Conservation (phyloP, 2,113 vertebrate species). For the Pongo abelii region DNA sequence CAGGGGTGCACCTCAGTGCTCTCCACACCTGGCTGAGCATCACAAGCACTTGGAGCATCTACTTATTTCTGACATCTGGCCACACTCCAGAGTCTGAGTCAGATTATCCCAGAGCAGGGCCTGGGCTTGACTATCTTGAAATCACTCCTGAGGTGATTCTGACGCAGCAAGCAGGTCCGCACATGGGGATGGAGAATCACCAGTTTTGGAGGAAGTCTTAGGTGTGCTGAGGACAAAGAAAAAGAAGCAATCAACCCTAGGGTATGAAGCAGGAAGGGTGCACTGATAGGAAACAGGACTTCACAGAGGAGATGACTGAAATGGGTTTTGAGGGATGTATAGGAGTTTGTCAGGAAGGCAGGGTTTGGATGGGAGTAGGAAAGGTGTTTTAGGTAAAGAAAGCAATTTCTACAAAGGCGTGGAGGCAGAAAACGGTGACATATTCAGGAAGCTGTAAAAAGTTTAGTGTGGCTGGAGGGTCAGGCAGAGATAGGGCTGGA, state of each 20-base stretch:
- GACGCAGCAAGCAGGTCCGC: neutral
- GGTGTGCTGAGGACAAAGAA: neutral
- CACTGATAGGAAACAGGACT: neutral
- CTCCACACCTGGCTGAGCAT: neutral
- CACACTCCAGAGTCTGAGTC: neutral
- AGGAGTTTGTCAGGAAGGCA: conserved; percentile 13
- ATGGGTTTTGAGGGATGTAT: neutral
- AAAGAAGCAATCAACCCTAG: neutral
- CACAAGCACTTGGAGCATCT: neutral
- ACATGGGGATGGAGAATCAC: neutral
- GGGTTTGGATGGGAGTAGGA: neutral
- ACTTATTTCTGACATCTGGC: neutral
- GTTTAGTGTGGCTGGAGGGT: neutral
- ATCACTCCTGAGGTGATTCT: neutral
- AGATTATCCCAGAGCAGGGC: neutral
- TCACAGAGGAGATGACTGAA: neutral
- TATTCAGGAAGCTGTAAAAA: neutral
- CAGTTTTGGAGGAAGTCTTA: neutral
- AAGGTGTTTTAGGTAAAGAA: neutral
- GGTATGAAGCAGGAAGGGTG: neutral
- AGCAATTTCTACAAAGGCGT: neutral
- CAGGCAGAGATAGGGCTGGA: neutral
- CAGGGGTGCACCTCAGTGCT: neutral
- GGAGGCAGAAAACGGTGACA: neutral
- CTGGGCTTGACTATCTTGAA: neutral